These are phyloP conservation scores for Molothrus aeneus DNA, from an alignment of 2,797 vertebrate species.

Conservation along the genomic window DNA sequence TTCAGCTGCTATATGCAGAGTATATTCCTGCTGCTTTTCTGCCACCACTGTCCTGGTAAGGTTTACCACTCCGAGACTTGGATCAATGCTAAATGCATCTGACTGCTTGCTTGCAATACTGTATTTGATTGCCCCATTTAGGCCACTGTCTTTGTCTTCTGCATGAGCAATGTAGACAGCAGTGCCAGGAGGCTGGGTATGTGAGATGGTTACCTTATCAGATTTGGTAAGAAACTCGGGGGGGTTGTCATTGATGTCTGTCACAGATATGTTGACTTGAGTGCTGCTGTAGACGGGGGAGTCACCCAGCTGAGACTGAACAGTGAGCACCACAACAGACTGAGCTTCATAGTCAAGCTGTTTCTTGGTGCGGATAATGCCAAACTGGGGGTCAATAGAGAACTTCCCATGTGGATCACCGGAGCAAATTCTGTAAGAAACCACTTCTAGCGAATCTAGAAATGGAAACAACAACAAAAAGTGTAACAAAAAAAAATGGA, in stretches of 20 bases:
- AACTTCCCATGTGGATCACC: slow-evolving; percentile 86
- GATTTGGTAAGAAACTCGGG: slow-evolving; percentile 79
- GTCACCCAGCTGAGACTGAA: slow-evolving; percentile 83
- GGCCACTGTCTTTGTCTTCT: slow-evolving; percentile 85
- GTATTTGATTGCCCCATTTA: slow-evolving; percentile 85
- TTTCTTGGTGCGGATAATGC: slow-evolving; percentile 81
- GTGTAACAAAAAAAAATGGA: not conserved
- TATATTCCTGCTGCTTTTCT: slow-evolving; percentile 53
- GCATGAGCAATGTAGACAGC: slow-evolving; percentile 88
- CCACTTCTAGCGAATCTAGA: slow-evolving; percentile 80
- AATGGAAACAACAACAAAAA: not conserved
- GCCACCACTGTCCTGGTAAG: slow-evolving; percentile 77
- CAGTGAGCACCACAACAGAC: slow-evolving; percentile 76
- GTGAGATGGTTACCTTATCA: slow-evolving; percentile 79
- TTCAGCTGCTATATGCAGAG: slow-evolving; percentile 80
- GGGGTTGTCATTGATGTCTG: slow-evolving; percentile 88
- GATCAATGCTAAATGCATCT: slow-evolving; percentile 80
- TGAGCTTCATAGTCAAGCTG: slow-evolving; percentile 86
- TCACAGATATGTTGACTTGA: slow-evolving; percentile 85
- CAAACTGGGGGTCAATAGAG: slow-evolving; percentile 81
- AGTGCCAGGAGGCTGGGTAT: slow-evolving; percentile 79
- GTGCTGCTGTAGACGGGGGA: slow-evolving; percentile 82
- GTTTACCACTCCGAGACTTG: slow-evolving; percentile 78
- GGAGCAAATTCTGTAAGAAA: slow-evolving; percentile 88
- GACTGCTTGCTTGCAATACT: slow-evolving; percentile 66